Percentiles rank a stretch among this genome's conserved stretches.
phyloP scores from a whole-genome alignment of 2,113 vertebrate genomes.

The Dipodomys merriami region DNA sequence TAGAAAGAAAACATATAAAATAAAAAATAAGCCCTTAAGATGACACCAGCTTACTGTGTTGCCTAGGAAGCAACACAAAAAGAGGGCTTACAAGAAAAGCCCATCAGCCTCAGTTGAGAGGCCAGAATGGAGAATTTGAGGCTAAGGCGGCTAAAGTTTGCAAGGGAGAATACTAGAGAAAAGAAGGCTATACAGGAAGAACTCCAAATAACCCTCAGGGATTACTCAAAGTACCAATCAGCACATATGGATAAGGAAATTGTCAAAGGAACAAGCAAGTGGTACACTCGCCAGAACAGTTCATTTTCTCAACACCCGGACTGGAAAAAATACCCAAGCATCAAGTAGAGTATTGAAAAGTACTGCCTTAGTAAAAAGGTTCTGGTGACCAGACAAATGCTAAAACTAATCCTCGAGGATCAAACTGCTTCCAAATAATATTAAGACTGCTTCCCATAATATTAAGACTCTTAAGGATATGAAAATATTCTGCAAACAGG shows the following conservation, averaged over 20 bases:
- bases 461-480: slow-evolving; percentile 32
- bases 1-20: slow-evolving; percentile 41
- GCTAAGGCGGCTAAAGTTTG: neutral
- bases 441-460: neutral
- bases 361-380: neutral
- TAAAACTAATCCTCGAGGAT: slow-evolving; percentile 32
- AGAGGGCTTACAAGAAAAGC: neutral
- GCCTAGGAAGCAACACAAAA: neutral
- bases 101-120: neutral
- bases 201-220: neutral
- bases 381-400: slow-evolving; percentile 33
- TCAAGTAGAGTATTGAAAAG: neutral
- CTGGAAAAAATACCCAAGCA: neutral
- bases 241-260: neutral
- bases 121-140: slow-evolving; percentile 9
- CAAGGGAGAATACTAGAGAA: neutral
- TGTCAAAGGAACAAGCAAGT: neutral
- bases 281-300: neutral
- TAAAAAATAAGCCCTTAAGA: slow-evolving; percentile 33
- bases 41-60: neutral
- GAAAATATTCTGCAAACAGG: slow-evolving; percentile 47
- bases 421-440: slow-evolving; percentile 37
- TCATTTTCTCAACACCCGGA: neutral
- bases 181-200: neutral
- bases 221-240: neutral